Percentiles rank a stretch among this genome's conserved stretches.
These are phyloP conservation scores for Scaptomyza graminum DNA, from an alignment of 1,140 invertebrate genomes.

Conservation along the genomic window DNA sequence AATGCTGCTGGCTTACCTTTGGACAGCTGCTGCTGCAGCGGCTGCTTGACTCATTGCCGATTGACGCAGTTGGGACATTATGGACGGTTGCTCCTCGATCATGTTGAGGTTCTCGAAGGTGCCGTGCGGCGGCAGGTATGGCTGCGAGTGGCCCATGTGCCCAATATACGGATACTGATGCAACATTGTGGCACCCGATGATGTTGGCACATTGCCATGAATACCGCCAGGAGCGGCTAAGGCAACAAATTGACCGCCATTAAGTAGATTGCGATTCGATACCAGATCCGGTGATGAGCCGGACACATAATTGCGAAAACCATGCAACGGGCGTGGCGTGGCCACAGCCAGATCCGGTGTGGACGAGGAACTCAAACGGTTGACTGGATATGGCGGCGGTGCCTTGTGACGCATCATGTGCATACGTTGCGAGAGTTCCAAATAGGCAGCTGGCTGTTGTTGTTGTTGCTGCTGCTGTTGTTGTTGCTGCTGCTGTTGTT, in stretches of 20 bases:
- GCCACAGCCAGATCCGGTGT: constrained; percentile 92
- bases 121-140: constrained; percentile 86
- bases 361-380: constrained; percentile 89
- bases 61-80: constrained; percentile 80
- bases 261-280: constrained; percentile 87
- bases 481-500: constrained; percentile 51
- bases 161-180: constrained; percentile 80
- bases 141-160: constrained; percentile 84
- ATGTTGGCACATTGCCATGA: constrained; percentile 65
- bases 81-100: constrained; percentile 84
- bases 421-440: constrained; percentile 84
- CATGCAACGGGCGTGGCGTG: constrained; percentile 84
- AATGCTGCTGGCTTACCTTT: constrained; percentile 45
- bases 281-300: constrained; percentile 91
- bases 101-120: constrained; percentile 89
- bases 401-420: constrained; percentile 90
- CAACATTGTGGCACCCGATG: constrained; percentile 73
- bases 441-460: constrained; percentile 46
- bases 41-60: constrained; percentile 74
- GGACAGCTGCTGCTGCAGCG: constrained; percentile 51
- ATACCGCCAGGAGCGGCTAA: constrained; percentile 36
- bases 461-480: constrained; percentile 19
- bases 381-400: constrained; percentile 92
- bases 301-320: constrained; percentile 87
- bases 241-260: constrained; percentile 69